phyloP scores from a whole-genome alignment of 2,113 vertebrate species.

The Thunnus maccoyii region DNA sequence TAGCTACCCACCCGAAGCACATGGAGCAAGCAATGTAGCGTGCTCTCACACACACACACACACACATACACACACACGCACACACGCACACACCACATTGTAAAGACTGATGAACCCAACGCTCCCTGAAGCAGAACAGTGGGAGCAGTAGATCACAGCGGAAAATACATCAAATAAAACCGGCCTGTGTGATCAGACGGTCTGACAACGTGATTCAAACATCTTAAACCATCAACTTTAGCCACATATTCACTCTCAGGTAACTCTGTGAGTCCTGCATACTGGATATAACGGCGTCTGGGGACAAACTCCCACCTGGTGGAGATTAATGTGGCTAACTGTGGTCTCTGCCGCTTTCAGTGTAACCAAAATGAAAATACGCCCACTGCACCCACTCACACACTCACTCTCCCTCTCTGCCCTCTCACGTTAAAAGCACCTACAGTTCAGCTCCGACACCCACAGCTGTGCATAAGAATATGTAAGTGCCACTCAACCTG shows the following conservation, averaged over 20 bases:
- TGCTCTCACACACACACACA: constrained; percentile 2
- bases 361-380: constrained; percentile 32
- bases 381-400: constrained; percentile 63
- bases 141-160: constrained; percentile 51
- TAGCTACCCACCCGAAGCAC: constrained; percentile 46
- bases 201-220: constrained; percentile 20
- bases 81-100: constrained; percentile 18
- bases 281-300: constrained; percentile 12
- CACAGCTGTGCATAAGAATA: constrained; percentile 64
- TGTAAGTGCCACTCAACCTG: constrained; percentile 74
- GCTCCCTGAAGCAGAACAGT: constrained; percentile 25
- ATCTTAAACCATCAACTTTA: constrained; percentile 21
- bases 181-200: constrained; percentile 44
- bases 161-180: constrained; percentile 42
- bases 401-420: constrained; percentile 36
- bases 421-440: constrained; percentile 70
- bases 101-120: constrained; percentile 20
- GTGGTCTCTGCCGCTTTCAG: constrained; percentile 18
- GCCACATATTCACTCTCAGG: constrained; percentile 1
- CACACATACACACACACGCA: neutral
- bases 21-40: constrained; percentile 38
- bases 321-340: constrained; percentile 37
- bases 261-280: neutral
- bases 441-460: constrained; percentile 69
- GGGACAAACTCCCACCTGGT: constrained; percentile 11